Conservation (phyloP, 2,797 vertebrate genomes). For the Pyrocephalus nanus region DNA sequence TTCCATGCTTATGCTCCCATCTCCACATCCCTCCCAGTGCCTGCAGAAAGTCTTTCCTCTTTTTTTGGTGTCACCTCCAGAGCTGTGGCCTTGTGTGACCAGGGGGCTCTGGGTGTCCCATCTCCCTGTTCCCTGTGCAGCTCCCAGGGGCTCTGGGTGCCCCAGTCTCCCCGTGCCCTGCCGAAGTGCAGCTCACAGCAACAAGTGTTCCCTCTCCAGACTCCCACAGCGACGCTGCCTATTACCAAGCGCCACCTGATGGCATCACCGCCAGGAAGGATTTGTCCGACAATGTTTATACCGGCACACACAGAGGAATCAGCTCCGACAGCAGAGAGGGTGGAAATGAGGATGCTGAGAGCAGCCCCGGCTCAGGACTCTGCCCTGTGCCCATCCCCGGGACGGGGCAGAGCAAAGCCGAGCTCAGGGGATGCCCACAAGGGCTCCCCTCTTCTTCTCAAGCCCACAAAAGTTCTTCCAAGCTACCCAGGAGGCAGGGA, state of each 20-base stretch:
- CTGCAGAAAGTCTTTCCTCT: not conserved
- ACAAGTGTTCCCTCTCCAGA: not conserved
- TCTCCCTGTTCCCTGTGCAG: not conserved
- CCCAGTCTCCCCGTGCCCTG: rapidly evolving
- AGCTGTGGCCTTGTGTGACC: not conserved
- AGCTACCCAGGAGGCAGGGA: not conserved
- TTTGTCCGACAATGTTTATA: not conserved
- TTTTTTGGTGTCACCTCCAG: not conserved
- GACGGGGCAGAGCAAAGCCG: not conserved
- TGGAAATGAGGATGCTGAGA: rapidly evolving
- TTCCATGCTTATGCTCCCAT: not conserved
- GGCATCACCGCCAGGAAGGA: not conserved
- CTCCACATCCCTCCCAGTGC: not conserved
- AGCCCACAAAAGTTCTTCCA: not conserved
- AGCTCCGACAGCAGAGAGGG: not conserved
- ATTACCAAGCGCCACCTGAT: conserved; percentile 40
- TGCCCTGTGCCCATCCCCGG: rapidly evolving
- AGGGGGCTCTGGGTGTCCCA: not conserved
- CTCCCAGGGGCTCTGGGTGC: not conserved
- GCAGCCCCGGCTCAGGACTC: not conserved
- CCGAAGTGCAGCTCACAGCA: not conserved
- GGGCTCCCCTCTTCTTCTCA: not conserved
- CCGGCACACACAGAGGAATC: rapidly evolving
- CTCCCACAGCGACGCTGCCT: not conserved
- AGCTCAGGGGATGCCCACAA: rapidly evolving